These are phyloP conservation scores for Balaeniceps rex DNA, from an alignment of 2,113 vertebrate species.

Conservation along the genomic window DNA sequence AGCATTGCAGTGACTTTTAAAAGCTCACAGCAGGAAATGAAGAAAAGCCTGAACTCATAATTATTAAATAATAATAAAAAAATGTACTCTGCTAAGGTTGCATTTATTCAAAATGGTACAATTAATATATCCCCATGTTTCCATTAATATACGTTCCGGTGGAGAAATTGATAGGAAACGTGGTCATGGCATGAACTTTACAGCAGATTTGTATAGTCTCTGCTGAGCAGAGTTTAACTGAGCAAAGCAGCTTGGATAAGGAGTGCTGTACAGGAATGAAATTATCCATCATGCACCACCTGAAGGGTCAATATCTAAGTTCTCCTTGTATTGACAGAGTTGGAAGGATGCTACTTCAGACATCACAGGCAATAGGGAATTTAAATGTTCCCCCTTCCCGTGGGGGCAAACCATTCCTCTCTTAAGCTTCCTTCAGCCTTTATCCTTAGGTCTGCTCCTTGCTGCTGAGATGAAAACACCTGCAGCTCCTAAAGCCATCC, in stretches of 20 bases:
- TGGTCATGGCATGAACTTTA: slow-evolving; percentile 62
- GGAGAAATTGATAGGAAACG: slow-evolving; percentile 62
- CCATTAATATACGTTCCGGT: slow-evolving; percentile 59
- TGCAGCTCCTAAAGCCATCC: neutral
- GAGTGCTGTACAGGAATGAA: neutral
- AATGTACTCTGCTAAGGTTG: slow-evolving; percentile 52
- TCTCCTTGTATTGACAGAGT: neutral
- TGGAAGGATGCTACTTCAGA: neutral
- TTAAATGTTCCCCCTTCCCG: neutral
- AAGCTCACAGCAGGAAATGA: slow-evolving; percentile 66
- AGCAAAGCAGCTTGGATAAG: neutral
- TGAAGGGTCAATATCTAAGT: neutral
- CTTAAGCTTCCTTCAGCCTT: neutral
- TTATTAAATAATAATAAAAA: slow-evolving; percentile 69
- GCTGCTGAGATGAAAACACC: neutral
- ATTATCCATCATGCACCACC: neutral
- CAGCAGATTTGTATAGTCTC: slow-evolving; percentile 38
- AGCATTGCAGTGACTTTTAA: slow-evolving; percentile 62
- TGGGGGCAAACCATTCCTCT: neutral
- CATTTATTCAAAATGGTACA: slow-evolving; percentile 65
- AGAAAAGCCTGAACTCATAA: slow-evolving; percentile 61
- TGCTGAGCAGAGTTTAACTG: slow-evolving; percentile 44
- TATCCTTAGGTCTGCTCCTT: neutral
- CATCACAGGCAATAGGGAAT: neutral
- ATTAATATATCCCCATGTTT: slow-evolving; percentile 61